phyloP scores from a whole-genome alignment of 1,140 invertebrate genomes.

The Galendromus occidentalis region DNA sequence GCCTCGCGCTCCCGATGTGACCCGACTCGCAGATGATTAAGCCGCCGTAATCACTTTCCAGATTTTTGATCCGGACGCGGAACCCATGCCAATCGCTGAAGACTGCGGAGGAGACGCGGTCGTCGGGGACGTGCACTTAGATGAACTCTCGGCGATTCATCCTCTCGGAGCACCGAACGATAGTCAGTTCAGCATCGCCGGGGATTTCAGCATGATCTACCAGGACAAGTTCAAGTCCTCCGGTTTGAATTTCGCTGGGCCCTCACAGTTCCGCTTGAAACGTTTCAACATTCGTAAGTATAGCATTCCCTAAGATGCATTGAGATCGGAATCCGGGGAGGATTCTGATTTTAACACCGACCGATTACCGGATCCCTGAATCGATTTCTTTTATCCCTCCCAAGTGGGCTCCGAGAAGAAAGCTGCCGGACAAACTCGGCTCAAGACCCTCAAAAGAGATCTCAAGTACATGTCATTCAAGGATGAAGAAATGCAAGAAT shows the following conservation, averaged over 20 bases:
- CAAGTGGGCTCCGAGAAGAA: background rate
- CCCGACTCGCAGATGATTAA: too few species aligned
- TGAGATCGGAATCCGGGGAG: too few species aligned
- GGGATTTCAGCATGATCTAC: background rate
- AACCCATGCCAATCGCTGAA: background rate
- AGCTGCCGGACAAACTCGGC: background rate
- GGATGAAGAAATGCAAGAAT: background rate
- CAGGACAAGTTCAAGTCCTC: background rate
- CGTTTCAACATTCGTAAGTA: constrained; percentile 4
- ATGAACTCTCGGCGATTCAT: background rate
- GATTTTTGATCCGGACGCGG: background rate
- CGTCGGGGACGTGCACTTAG: background rate
- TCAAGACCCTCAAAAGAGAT: background rate
- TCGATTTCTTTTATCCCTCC: background rate
- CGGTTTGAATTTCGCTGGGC: background rate
- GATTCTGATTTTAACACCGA: too few species aligned
- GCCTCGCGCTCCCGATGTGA: too few species aligned
- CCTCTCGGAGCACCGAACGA: background rate
- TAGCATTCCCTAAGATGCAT: too few species aligned
- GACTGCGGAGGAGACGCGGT: background rate
- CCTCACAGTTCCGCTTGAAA: background rate
- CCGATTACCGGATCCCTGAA: background rate
- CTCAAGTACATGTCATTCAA: background rate
- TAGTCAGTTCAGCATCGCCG: background rate
- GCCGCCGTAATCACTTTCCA: background rate